phyloP scores from a whole-genome alignment of 2,797 vertebrate genomes.

The Sebastes diploproa region DNA sequence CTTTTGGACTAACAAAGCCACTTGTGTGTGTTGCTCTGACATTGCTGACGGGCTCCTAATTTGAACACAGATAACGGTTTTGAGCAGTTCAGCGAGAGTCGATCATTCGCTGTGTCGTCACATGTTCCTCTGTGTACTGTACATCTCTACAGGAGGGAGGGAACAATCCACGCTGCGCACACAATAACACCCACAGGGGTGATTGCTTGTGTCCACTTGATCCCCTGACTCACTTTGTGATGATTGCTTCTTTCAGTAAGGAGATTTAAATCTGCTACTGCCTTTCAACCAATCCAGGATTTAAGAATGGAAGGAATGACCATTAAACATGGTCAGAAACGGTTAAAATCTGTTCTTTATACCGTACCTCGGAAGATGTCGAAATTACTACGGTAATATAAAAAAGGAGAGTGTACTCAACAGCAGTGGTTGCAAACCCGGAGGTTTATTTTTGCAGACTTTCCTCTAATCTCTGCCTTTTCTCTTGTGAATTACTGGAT shows the following conservation, averaged over 20 bases:
- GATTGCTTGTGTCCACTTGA: slow-evolving; percentile 61
- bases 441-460: background rate
- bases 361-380: background rate
- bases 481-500: slow-evolving; percentile 2
- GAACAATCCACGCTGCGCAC: slow-evolving; percentile 15
- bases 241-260: slow-evolving; percentile 75
- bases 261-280: slow-evolving; percentile 72
- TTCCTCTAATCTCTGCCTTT: slow-evolving; percentile 14
- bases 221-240: slow-evolving; percentile 69
- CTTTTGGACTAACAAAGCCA: background rate
- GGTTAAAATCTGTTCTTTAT: slow-evolving; percentile 3
- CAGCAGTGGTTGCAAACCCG: background rate
- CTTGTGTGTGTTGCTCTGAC: background rate
- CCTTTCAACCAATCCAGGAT: slow-evolving; percentile 61
- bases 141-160: slow-evolving; percentile 16
- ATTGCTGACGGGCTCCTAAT: background rate
- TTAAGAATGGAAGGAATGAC: slow-evolving; percentile 54
- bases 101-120: slow-evolving; percentile 13
- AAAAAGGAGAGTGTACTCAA: background rate
- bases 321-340: slow-evolving; percentile 9
- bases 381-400: background rate
- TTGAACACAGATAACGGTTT: background rate
- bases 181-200: slow-evolving; percentile 40
- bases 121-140: slow-evolving; percentile 1
- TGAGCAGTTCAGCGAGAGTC: background rate